phyloP scores from a whole-genome alignment of 2,888 invertebrate genomes.

The Panopea generosa region DNA sequence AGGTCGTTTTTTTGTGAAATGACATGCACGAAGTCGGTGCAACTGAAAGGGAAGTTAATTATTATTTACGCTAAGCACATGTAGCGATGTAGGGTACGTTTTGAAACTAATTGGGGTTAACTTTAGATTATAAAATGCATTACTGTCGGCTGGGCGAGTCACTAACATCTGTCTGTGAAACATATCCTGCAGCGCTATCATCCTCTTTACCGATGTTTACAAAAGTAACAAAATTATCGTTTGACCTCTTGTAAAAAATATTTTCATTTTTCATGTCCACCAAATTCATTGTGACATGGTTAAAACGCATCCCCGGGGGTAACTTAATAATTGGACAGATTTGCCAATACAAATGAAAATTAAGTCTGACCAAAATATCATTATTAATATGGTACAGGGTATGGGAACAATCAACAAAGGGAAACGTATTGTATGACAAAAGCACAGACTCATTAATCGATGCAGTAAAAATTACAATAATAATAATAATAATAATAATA shows the following conservation, averaged over 20 bases:
- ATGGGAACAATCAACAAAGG: too few relatives aligned
- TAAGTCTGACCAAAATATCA: too few relatives aligned
- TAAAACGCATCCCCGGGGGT: conserved; percentile 19
- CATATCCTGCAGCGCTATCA: conserved; percentile 27
- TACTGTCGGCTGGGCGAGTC: conserved; percentile 21
- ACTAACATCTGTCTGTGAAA: conserved; percentile 29
- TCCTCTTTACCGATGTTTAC: not conserved
- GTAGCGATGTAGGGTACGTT: too few relatives aligned
- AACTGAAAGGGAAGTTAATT: too few relatives aligned
- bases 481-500: too few relatives aligned
- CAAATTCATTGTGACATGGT: conserved; percentile 30
- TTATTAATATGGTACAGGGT: too few relatives aligned
- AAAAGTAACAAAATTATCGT: conserved; percentile 45
- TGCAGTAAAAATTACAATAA: too few relatives aligned
- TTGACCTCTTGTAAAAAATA: conserved; percentile 38
- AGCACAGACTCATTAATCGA: too few relatives aligned
- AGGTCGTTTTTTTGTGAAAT: too few relatives aligned
- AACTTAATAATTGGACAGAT: conserved; percentile 22
- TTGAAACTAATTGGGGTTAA: conserved; percentile 1
- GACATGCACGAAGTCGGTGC: too few relatives aligned
- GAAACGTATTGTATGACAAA: too few relatives aligned
- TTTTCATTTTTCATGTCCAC: conserved; percentile 44
- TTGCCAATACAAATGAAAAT: not conserved
- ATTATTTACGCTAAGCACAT: too few relatives aligned
- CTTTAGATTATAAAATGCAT: conserved; percentile 18